Conservation (phyloP, 2,888 invertebrate species). For the Scaptomyza caliginosa region DNA sequence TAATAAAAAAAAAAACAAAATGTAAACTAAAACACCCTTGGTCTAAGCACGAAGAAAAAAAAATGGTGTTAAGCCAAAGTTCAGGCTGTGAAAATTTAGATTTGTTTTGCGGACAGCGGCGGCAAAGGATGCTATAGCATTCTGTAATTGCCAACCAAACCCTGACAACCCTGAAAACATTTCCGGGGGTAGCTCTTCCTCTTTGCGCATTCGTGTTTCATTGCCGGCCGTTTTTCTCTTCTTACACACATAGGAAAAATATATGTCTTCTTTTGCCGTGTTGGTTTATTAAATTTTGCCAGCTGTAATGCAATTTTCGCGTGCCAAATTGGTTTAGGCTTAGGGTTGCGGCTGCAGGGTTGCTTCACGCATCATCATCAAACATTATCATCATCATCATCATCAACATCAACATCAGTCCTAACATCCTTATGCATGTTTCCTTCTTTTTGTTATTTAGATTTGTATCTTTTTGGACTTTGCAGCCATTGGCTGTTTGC, state of each 20-base stretch:
- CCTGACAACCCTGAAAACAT: slow-evolving; percentile 40
- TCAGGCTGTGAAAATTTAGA: slow-evolving; percentile 50
- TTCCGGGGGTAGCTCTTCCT: slow-evolving; percentile 15
- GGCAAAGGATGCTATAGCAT: not conserved
- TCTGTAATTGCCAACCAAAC: slow-evolving; percentile 16
- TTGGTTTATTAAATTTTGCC: slow-evolving; percentile 72
- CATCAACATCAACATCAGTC: slow-evolving; percentile 17
- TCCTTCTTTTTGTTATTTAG: slow-evolving; percentile 8
- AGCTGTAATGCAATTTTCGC: slow-evolving; percentile 75
- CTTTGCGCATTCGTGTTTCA: slow-evolving; percentile 11
- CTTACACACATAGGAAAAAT: slow-evolving; percentile 3
- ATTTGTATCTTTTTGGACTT: slow-evolving; percentile 32
- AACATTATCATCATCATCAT: slow-evolving; percentile 28
- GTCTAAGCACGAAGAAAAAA: not conserved
- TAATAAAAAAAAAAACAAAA: slow-evolving; percentile 17
- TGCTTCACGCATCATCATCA: slow-evolving; percentile 44
- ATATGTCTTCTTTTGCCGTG: slow-evolving; percentile 16
- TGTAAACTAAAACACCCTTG: no score
- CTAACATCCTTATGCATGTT: slow-evolving; percentile 18
- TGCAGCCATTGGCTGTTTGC: slow-evolving; percentile 55
- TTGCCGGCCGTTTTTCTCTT: slow-evolving; percentile 34
- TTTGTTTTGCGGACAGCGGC: slow-evolving; percentile 40
- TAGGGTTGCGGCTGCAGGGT: slow-evolving; percentile 67
- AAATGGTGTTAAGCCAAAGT: slow-evolving; percentile 39
- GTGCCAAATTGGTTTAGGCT: slow-evolving; percentile 71